These are phyloP conservation scores for Sebastes diaconus DNA, from an alignment of 2,797 vertebrate species.

Conservation along the genomic window DNA sequence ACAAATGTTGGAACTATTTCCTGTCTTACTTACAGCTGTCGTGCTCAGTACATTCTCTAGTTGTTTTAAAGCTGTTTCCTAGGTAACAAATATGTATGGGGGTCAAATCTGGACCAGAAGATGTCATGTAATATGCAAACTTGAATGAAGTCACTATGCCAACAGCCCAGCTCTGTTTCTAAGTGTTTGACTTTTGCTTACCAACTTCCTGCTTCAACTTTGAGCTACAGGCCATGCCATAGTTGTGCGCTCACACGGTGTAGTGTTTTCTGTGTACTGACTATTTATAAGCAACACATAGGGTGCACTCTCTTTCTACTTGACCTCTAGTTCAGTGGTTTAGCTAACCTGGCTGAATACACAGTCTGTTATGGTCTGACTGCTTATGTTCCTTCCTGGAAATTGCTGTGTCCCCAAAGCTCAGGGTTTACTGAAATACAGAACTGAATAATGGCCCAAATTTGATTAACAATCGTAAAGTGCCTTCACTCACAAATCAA, in stretches of 20 bases:
- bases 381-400: neutral
- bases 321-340: neutral
- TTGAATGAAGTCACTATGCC: neutral
- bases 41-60: neutral
- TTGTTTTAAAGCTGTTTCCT: too few species aligned
- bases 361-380: neutral
- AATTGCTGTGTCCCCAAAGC: neutral
- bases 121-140: neutral
- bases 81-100: too few species aligned
- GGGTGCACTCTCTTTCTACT: neutral
- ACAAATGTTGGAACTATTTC: neutral
- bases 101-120: neutral
- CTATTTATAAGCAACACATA: neutral
- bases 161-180: neutral
- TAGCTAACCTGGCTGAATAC: neutral
- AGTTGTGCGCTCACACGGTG: neutral
- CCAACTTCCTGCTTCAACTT: neutral
- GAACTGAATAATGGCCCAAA: neutral
- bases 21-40: neutral
- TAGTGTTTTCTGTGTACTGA: neutral
- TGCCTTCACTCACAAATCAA: neutral
- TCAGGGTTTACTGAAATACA: neutral
- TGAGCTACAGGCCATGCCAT: neutral
- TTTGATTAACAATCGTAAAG: neutral
- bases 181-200: neutral